Evolutionary conservation across 2,888 invertebrate genomes (phyloP), one percentile per base, ranked within the genome.

Genomic region (Apotomis turbidana): DNA sequence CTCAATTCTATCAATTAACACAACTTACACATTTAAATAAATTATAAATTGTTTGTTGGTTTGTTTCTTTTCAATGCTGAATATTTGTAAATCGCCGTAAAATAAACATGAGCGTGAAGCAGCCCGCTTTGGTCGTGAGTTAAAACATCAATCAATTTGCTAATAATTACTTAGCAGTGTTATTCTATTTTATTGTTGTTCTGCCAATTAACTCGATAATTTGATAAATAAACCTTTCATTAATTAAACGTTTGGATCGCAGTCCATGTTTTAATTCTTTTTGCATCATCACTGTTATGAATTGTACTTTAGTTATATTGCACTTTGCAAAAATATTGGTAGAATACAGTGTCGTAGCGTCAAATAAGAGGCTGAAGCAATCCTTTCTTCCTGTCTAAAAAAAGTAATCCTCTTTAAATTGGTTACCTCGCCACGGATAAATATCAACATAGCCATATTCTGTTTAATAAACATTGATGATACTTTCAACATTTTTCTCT

Each of bases 101-200:
- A 36, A 4, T 9, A 4, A 15, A 36, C 3, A 55, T 27, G 9
- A 12, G 55, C 27, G 55, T 55, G 27, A 55, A 55, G 10, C 55
- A 27, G 27, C 12, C 5, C 6, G 27, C 6, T 51, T 36, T 12
- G 5, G 38, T 64, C 64, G 54, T 64, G 54, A 64, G 10, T 10
- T 54, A 44, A 44, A 10, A 4, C 38, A 64, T 64, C 10, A 64
- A 64, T 64, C 54, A 54, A 15, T 15, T 54, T 10, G 9, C 12
- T 5, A 54, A 54, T 41, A 59, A n/a, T 13, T 59, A 13, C 12
- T n/a, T 8, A n/a, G 13, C 41, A 13, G 6, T 44, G 44, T 41
- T 15, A 13, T 10, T 12, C 2, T 9, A 54, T 64, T 44, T 55
- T 5, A 12, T 44, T 44, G 15, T 5, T 41, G 13, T 55, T 41